A percentile compares a stretch with the other conserved stretches of the same genome.
Conservation (phyloP, 2,797 vertebrate genomes). For the Oophaga sylvatica region DNA sequence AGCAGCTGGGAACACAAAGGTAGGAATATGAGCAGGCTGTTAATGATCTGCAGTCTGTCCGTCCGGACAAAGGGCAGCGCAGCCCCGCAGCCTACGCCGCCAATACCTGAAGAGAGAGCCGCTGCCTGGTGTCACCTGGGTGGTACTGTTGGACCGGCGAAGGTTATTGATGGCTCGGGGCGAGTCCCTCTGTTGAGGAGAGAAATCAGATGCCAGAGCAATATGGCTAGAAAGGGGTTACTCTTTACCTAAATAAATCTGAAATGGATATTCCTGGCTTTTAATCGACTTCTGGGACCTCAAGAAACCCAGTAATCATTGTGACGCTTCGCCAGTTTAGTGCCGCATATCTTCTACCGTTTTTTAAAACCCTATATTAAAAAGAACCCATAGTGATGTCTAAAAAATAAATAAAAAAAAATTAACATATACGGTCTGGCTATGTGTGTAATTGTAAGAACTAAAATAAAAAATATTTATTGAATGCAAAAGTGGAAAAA, state of each 20-base stretch:
- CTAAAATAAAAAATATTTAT: no score
- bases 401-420: no score
- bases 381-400: no score
- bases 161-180: slow-evolving; percentile 90
- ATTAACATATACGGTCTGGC: no score
- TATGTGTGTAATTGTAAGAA: no score
- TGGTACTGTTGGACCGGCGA: slow-evolving; percentile 88
- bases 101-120: slow-evolving; percentile 76
- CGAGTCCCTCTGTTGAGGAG: slow-evolving; percentile 74
- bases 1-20: slow-evolving; percentile 46
- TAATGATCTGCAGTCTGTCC: not conserved
- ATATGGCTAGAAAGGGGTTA: not conserved
- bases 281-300: no score
- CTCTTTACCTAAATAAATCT: not conserved
- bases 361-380: no score
- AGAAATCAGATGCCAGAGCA: not conserved
- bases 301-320: no score
- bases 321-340: no score
- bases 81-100: not conserved
- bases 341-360: no score
- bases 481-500: no score
- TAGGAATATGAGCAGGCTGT: not conserved
- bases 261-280: not conserved
- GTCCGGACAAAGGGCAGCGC: not conserved
- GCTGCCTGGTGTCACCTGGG: slow-evolving; percentile 84